Evolutionary conservation across 2,888 invertebrate species (phyloP), one percentile per base, ranked within the genome.

Genomic region (Drosophila vallismaia): DNA sequence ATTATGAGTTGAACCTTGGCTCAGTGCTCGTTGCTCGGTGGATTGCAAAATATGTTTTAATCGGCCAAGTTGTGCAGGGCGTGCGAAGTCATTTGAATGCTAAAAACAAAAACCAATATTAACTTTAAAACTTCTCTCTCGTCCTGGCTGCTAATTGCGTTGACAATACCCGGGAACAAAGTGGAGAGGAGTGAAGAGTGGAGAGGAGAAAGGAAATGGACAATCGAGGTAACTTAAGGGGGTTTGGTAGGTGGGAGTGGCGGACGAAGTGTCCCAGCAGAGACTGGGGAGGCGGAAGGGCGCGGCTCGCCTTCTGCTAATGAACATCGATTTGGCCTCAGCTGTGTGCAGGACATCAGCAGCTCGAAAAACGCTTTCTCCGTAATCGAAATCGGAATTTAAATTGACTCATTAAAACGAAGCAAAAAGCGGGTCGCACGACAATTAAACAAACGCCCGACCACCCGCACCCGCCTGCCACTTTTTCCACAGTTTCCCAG

Each of bases 361-460:
- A 57, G 68, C 70, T 54, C 54, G 72, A 52, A 70, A 70, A 70
- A 70, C 71, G 64, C 66, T 54, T 60, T 68, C 52, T 52, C 84
- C 78, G 80, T 73, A 85, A 87, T 85, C 88, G 86, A 85, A 88
- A 85, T 88, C 78, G 80, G 88, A 88, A 85, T 85, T 85, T 88
- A 85, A 85, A 85, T 85, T 85, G 84, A 88, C 84, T 85, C 88
- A 85, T 85, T 85, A 88, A 86, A 85, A 83, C 69, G 72, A 62
- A 74, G 82, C 82, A 86, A 86, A 82, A 82, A 86, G 82, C 79
- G 85, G 79, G 87, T 76, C 87, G 85, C 82, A 70, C 79, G 83
- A 88, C 84, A 85, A 86, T 85, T 88, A 85, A 88, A 83, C 84
- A 84, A 86, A 74, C 75, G 79, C 71, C 70, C 50, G 78, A 44